phyloP scores from a whole-genome alignment of 2,113 vertebrate species.

The Cyanocitta stelleri region DNA sequence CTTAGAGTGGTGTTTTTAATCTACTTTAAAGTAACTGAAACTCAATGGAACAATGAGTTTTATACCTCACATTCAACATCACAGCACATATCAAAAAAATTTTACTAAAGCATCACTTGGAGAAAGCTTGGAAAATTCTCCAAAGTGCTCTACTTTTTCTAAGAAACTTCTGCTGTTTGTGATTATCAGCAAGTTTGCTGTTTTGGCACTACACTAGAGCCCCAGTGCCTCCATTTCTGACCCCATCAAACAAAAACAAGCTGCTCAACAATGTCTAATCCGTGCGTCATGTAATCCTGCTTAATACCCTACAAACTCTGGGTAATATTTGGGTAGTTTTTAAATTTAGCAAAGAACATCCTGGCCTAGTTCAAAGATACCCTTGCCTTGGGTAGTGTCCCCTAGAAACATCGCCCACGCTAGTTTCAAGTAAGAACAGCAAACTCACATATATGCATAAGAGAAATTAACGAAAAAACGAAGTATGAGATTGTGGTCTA shows the following conservation, averaged over 20 bases:
- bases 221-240: constrained; percentile 41
- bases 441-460: rapidly evolving
- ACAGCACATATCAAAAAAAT: neutral
- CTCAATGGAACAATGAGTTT: neutral
- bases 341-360: constrained; percentile 79
- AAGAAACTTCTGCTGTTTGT: neutral
- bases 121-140: neutral
- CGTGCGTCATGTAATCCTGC: constrained; percentile 75
- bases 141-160: neutral
- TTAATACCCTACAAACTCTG: constrained; percentile 78
- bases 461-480: neutral
- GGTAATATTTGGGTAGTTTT: constrained; percentile 74
- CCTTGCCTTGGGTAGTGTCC: neutral
- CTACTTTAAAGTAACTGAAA: neutral
- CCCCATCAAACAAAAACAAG: constrained; percentile 74
- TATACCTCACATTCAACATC: neutral
- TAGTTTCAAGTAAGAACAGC: neutral
- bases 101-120: neutral
- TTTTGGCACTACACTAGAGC: neutral
- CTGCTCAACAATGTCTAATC: constrained; percentile 78
- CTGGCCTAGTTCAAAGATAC: constrained; percentile 76
- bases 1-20: neutral
- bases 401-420: neutral
- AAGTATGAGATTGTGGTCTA: neutral
- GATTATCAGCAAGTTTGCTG: neutral